Conservation (phyloP, 2,888 invertebrate genomes). For the Sisyra terminalis region DNA sequence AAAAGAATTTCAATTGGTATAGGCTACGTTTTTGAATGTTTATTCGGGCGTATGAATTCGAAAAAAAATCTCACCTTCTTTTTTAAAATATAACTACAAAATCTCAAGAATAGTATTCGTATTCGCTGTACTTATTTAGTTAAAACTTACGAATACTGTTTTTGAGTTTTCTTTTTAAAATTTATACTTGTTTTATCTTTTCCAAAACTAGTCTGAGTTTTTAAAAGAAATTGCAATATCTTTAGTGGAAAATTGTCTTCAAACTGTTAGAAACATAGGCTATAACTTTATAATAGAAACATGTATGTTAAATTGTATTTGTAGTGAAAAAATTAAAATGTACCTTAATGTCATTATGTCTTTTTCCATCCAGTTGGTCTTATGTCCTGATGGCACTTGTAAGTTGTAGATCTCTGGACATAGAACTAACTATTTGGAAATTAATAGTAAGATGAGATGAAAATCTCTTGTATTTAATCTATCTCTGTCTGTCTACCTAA, state of each 20-base stretch:
- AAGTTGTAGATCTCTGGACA: not conserved
- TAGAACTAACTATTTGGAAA: not conserved
- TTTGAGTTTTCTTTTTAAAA: not conserved
- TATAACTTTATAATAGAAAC: not conserved
- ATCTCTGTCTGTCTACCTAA: conserved; percentile 1
- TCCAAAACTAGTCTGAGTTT: not conserved
- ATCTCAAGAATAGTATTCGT: not conserved
- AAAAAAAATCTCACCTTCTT: not conserved
- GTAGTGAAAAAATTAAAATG: conserved; percentile 2
- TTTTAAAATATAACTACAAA: not conserved
- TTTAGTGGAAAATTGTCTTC: not conserved
- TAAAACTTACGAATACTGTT: not conserved
- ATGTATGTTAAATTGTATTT: conserved; percentile 4
- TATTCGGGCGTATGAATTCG: not conserved
- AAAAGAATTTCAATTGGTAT: not conserved
- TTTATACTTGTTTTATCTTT: not conserved
- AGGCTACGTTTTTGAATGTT: not conserved
- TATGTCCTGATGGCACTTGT: not conserved
- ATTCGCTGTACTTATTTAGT: not conserved
- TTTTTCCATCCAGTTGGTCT: not conserved
- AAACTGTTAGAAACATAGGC: not conserved
- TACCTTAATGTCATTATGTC: conserved; percentile 3
- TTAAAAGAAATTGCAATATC: not conserved
- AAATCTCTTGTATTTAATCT: not conserved
- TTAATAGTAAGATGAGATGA: not conserved